Conservation (phyloP, 1,140 invertebrate genomes). For the Drosophila saltans region DNA sequence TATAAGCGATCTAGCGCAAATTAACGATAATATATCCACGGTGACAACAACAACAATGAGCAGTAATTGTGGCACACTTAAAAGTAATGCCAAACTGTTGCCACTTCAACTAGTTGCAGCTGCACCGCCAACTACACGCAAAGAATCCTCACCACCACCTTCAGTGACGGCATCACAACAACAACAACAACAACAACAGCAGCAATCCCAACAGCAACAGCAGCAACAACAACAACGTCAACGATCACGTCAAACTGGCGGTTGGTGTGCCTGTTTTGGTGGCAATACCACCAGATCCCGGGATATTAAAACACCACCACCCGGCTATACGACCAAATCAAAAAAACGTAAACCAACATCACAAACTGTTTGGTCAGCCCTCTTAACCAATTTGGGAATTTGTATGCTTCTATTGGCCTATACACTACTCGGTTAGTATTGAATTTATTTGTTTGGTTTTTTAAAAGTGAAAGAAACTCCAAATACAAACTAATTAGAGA, state of each 20-base stretch:
- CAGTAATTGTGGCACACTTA: slow-evolving; percentile 64
- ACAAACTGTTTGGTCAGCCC: slow-evolving; percentile 85
- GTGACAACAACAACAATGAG: slow-evolving; percentile 23
- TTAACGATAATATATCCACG: slow-evolving; percentile 18
- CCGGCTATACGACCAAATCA: slow-evolving; percentile 66
- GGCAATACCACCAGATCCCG: background rate
- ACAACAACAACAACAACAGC: slow-evolving; percentile 30
- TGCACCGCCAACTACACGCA: slow-evolving; percentile 36
- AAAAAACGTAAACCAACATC: slow-evolving; percentile 72
- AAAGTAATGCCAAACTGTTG: slow-evolving; percentile 68
- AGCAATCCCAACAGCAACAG: slow-evolving; percentile 42
- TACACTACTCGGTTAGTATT: slow-evolving; percentile 88
- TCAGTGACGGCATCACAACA: slow-evolving; percentile 23
- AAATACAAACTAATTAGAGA: no score
- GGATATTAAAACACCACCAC: slow-evolving; percentile 59
- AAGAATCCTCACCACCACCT: slow-evolving; percentile 47
- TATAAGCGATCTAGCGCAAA: slow-evolving; percentile 31
- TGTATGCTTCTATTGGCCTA: slow-evolving; percentile 94
- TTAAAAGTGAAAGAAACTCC: no score
- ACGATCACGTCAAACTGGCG: slow-evolving; percentile 45
- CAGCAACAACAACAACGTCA: slow-evolving; percentile 44
- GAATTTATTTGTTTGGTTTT: no score
- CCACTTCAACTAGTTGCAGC: slow-evolving; percentile 57
- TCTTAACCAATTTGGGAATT: slow-evolving; percentile 94
- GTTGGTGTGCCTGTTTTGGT: slow-evolving; percentile 74